These are phyloP conservation scores for Nannoperca australis DNA, from an alignment of 2,797 vertebrate species.

Conservation along the genomic window DNA sequence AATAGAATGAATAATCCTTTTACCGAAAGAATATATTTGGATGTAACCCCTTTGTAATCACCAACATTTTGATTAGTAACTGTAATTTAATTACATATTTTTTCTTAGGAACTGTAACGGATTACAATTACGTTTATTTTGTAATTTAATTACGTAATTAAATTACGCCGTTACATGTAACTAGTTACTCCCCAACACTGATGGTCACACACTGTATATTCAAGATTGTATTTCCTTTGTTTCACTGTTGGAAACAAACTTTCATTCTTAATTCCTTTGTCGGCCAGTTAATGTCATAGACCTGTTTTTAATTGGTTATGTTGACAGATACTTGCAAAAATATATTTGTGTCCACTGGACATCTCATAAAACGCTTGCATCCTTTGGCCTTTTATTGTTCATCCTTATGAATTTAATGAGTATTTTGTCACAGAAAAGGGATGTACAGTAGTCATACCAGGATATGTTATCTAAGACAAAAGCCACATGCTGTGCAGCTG, in stretches of 20 bases:
- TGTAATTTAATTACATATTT: no score
- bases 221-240: slow-evolving; percentile 8
- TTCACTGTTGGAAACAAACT: neutral
- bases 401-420: neutral
- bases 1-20: no score
- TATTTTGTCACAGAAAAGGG: slow-evolving; percentile 2
- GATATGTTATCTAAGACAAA: slow-evolving; percentile 12
- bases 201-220: slow-evolving; percentile 12
- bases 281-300: neutral
- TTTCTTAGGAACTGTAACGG: no score
- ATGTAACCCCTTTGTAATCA: no score
- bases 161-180: no score
- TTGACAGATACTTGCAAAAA: neutral
- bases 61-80: no score
- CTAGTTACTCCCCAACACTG: no score
- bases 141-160: no score
- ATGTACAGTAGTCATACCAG: neutral
- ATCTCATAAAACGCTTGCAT: neutral
- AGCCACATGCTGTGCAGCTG: slow-evolving; percentile 15
- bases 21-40: no score
- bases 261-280: neutral
- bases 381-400: neutral
- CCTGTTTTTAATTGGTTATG: neutral
- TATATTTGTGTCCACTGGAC: no score
- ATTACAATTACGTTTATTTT: no score